Percentiles rank a stretch among this genome's conserved stretches.
These are phyloP conservation scores for Miichthys miiuy DNA, from an alignment of 2,797 vertebrate genomes.

Conservation along the genomic window DNA sequence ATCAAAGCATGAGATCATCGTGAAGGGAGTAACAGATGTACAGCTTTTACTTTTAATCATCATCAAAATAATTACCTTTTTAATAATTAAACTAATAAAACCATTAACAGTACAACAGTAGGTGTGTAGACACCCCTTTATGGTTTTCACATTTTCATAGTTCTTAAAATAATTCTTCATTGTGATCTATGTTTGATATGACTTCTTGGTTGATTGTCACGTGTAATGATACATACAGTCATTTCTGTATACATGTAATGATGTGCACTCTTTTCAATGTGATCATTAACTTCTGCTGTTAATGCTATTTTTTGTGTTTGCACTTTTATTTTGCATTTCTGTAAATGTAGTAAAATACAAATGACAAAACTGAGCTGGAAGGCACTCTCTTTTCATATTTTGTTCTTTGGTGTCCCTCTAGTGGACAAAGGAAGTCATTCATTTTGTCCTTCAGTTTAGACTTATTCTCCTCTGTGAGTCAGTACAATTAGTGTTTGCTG, in stretches of 20 bases:
- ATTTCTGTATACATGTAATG: neutral
- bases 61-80: neutral
- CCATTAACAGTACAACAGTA: neutral
- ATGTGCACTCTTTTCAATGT: neutral
- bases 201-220: neutral
- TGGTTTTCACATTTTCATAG: neutral
- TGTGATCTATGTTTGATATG: neutral
- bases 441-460: neutral
- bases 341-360: constrained; percentile 13
- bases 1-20: neutral
- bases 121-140: neutral
- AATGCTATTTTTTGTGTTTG: neutral
- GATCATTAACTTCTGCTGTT: neutral
- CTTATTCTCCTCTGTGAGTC: neutral
- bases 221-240: neutral
- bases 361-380: constrained; percentile 3
- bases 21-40: neutral
- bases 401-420: constrained; percentile 66
- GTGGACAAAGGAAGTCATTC: constrained; percentile 58
- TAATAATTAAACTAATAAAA: neutral
- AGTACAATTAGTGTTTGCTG: neutral
- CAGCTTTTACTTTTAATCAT: neutral
- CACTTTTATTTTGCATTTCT: constrained; percentile 13
- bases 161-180: neutral
- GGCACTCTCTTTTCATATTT: neutral